These are phyloP conservation scores for Alviniconcha strummeri DNA, from an alignment of 2,888 invertebrate genomes.

Conservation along the genomic window DNA sequence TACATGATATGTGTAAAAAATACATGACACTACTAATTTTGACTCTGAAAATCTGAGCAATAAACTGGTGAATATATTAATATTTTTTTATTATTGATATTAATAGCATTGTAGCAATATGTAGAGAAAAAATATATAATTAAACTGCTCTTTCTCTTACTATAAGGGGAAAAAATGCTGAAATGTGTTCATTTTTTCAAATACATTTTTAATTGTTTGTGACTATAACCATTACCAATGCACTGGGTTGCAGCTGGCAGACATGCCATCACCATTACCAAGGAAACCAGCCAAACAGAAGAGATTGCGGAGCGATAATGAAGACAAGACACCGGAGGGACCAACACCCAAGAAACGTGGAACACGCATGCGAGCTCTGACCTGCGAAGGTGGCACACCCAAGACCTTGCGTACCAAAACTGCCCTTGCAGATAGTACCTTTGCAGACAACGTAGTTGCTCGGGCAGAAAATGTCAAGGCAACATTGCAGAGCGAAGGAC, in stretches of 20 bases:
- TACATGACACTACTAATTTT: no score
- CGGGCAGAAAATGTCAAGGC: neutral
- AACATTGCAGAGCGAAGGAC: conserved; percentile 20
- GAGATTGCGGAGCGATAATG: conserved; percentile 41
- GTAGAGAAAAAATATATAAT: no score
- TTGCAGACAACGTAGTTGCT: neutral
- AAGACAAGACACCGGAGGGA: conserved; percentile 50
- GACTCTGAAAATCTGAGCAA: no score
- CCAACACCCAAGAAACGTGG: conserved; percentile 51
- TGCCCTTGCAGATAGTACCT: neutral
- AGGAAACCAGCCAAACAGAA: conserved; percentile 44
- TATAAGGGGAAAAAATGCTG: no score
- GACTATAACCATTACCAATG: no score
- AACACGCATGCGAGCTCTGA: conserved; percentile 43
- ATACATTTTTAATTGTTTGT: no score
- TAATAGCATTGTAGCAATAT: no score
- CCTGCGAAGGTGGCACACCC: conserved; percentile 34
- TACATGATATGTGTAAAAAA: no score
- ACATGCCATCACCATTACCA: conserved; percentile 36
- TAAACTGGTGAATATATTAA: no score
- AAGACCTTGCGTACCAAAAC: conserved; percentile 32
- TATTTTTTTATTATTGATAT: no score
- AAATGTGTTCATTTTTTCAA: no score
- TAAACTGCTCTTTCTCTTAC: no score
- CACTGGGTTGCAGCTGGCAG: neutral